Evolutionary conservation across 2,888 invertebrate genomes (phyloP).

Genomic region (Automeris io): DNA sequence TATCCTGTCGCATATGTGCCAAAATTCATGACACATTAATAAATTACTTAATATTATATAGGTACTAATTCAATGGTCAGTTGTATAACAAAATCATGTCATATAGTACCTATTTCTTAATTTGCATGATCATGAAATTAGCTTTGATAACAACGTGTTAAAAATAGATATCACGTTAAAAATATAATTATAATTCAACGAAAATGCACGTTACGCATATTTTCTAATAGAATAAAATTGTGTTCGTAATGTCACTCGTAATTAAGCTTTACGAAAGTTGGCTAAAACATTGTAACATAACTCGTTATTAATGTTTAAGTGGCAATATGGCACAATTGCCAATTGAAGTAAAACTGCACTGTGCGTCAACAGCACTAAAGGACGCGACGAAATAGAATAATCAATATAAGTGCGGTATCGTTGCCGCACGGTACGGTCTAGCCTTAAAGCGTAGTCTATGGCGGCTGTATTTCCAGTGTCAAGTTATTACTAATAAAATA

Average conservation of each 20-base stretch:
- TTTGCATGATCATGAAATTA: constrained; percentile 34
- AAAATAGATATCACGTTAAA: constrained; percentile 39
- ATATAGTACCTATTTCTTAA: constrained; percentile 18
- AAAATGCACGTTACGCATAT: constrained; percentile 45
- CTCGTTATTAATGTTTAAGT: constrained; percentile 16
- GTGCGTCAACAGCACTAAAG: no score
- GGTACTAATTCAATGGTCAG: no score
- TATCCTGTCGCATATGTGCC: constrained; percentile 36
- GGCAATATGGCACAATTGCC: neutral
- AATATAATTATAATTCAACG: constrained; percentile 40
- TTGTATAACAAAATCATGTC: constrained; percentile 13
- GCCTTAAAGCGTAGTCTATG: neutral
- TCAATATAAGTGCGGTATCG: no score
- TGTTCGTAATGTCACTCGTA: constrained; percentile 55
- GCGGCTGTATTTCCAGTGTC: constrained; percentile 34
- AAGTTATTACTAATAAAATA: constrained; percentile 46
- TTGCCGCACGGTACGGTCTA: no score
- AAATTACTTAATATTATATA: no score
- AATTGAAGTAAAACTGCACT: no score
- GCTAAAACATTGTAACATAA: constrained; percentile 10
- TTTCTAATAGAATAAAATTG: constrained; percentile 42
- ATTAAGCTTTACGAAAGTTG: constrained; percentile 42
- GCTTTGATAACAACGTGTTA: constrained; percentile 44
- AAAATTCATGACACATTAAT: no score
- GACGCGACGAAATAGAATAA: no score